phyloP scores from a whole-genome alignment of 2,888 invertebrate species.

The Hemaris fuciformis region DNA sequence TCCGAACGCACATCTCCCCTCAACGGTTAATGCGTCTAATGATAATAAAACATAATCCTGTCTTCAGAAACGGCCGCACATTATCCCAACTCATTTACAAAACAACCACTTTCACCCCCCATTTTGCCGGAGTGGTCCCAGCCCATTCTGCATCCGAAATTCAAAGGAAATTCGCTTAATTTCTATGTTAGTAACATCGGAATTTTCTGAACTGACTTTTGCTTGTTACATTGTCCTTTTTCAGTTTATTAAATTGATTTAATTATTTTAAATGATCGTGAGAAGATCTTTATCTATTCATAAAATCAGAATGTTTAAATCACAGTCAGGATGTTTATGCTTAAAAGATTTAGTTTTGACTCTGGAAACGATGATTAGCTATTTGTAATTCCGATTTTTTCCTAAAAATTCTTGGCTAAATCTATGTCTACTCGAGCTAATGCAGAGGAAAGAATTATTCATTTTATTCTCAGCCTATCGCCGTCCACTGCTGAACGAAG shows the following conservation, averaged over 20 bases:
- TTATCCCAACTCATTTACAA: slow-evolving; percentile 40
- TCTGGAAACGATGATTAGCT: too few species aligned
- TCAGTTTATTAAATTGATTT: neutral
- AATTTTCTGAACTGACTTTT: neutral
- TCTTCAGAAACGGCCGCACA: slow-evolving; percentile 38
- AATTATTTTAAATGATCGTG: neutral
- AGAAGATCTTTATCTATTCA: too few species aligned
- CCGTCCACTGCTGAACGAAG: too few species aligned
- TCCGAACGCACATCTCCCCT: slow-evolving; percentile 16
- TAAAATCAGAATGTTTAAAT: too few species aligned
- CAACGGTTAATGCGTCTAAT: slow-evolving; percentile 31
- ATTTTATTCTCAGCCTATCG: too few species aligned
- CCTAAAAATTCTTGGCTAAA: too few species aligned
- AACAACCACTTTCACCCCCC: slow-evolving; percentile 30
- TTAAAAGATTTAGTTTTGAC: too few species aligned
- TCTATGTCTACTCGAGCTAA: too few species aligned
- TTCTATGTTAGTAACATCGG: neutral
- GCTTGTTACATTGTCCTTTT: neutral
- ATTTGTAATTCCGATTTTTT: too few species aligned
- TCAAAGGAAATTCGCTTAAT: slow-evolving; percentile 3
- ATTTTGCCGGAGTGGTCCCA: slow-evolving; percentile 21
- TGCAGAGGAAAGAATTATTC: too few species aligned
- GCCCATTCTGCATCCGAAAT: slow-evolving; percentile 6
- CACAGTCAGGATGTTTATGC: too few species aligned
- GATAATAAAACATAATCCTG: slow-evolving; percentile 36